Evolutionary conservation across 1,140 invertebrate genomes (phyloP).

Genomic region (Cardiocondyla obscurior): DNA sequence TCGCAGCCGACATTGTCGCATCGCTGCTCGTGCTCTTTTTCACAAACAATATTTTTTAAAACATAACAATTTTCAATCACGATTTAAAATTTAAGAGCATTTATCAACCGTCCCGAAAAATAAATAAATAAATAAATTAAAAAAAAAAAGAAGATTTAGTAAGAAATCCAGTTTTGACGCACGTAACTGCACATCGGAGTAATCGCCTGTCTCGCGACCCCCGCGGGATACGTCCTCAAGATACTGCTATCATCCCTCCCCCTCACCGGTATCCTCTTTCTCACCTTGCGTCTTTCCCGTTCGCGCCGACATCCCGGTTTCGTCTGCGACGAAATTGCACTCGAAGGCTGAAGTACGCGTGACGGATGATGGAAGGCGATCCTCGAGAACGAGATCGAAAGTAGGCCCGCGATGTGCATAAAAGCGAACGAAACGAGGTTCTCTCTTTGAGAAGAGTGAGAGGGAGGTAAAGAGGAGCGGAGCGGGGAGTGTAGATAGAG

Average conservation of each 20-base stretch:
- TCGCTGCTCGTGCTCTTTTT: constrained; percentile 28
- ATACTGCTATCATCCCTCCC: constrained; percentile 71
- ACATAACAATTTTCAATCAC: not conserved
- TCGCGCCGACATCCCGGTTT: not conserved
- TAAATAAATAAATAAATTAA: not conserved
- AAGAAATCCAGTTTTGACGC: not conserved
- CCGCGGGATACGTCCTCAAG: constrained; percentile 69
- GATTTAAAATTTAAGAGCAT: not conserved
- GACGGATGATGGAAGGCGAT: constrained; percentile 65
- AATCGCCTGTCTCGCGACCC: constrained; percentile 66
- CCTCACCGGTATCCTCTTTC: constrained; percentile 21
- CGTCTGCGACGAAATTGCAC: constrained; percentile 51
- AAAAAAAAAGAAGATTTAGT: not conserved
- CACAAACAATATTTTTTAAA: constrained; percentile 2
- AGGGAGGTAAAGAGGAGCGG: not conserved
- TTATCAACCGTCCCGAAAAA: not conserved
- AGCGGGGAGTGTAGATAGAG: not conserved
- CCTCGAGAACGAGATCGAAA: constrained; percentile 70
- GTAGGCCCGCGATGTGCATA: constrained; percentile 55
- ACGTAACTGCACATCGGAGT: constrained; percentile 62
- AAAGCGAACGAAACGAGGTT: constrained; percentile 46
- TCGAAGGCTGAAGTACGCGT: constrained; percentile 58
- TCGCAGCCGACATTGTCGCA: constrained; percentile 43
- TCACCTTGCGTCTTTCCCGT: constrained; percentile 5
- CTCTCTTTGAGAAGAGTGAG: not conserved